A percentile compares a stretch with the other conserved stretches of the same genome.
Conservation (phyloP, 2,888 invertebrate species). For the Myathropa florea region DNA sequence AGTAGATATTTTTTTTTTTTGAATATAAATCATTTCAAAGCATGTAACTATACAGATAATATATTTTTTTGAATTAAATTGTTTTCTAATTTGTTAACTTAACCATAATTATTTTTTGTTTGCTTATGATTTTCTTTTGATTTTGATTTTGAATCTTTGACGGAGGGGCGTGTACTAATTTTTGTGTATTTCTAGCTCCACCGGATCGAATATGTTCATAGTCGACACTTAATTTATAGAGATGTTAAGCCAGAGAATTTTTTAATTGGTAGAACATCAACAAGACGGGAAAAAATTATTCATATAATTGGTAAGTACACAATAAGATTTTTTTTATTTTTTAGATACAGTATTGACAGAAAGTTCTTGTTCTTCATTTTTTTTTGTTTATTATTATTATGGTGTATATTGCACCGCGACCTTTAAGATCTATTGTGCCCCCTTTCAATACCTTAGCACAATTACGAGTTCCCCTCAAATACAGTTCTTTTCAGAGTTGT, state of each 20-base stretch:
- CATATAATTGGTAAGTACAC: slow-evolving; percentile 94
- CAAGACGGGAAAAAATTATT: slow-evolving; percentile 98
- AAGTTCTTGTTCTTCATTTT: not conserved
- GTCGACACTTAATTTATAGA: slow-evolving; percentile 98
- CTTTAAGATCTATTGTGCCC: too few relatives aligned
- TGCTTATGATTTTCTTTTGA: not conserved
- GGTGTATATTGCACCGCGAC: too few relatives aligned
- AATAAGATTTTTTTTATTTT: not conserved
- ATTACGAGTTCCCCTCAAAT: too few relatives aligned
- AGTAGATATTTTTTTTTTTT: slow-evolving; percentile 59
- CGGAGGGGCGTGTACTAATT: slow-evolving; percentile 4
- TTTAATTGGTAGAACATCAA: slow-evolving; percentile 98
- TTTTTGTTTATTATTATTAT: too few relatives aligned
- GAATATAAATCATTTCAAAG: slow-evolving; percentile 55
- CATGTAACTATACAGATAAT: slow-evolving; percentile 36
- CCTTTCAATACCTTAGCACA: too few relatives aligned
- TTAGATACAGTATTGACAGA: not conserved
- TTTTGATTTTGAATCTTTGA: not conserved
- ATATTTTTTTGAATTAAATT: slow-evolving; percentile 17
- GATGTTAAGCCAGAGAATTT: slow-evolving; percentile 99
- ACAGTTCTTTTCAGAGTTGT: too few relatives aligned
- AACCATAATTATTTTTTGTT: slow-evolving; percentile 36
- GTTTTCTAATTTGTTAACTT: slow-evolving; percentile 36
- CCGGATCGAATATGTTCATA: slow-evolving; percentile 99
- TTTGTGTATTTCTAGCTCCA: slow-evolving; percentile 86